Evolutionary conservation across 92 coral and sea anemone genomes (phyloP), one percentile per base, ranked within the genome.

Genomic region (Parazoanthus darwini): DNA sequence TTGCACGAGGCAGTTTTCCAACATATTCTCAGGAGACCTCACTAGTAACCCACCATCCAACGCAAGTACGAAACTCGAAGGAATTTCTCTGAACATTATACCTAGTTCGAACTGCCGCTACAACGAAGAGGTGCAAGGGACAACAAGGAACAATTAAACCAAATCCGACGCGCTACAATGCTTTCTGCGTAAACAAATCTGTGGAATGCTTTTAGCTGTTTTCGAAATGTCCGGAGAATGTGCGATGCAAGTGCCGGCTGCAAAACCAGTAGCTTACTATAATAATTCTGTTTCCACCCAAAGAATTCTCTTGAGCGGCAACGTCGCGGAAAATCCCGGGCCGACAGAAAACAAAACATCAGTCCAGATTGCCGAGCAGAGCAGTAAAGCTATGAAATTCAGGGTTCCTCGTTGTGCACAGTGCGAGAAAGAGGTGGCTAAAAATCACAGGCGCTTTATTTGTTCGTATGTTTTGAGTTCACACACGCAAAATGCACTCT

Each of bases 401-500:
- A 56, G 20, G 65, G 68, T 25, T 63, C 68, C 68, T 26, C 54
- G 86, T 36, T 81, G 86, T 43, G 36, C 56, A 2, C 35, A 36
- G 8, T 81, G 74, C 33, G 35, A 81, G 25, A 59, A 81, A 15
- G 36, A 74, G 10, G 86, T 59, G 39, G 74, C 85, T 1, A 81
- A 63, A 36, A 81, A 80, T 18, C 50, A 56, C 15, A 80, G 16
- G 48, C 72, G 72, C 71, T 80, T 14, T 35, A 50, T 80, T 81
- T 59, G 85, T 63, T 56, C 74, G 13, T 11, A 15, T 81, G 85
- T 39, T 81, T 14, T 63, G 50, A 36, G 8, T 38, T 51, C 44
- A 82, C 86, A 3, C 75, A 82, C 23, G 76, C 36, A n/a, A 81
- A 81, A 81, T 81, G 74, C 15, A 63, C 85, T 36, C 25, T 3